Percentiles rank a stretch among this genome's conserved stretches.
Evolutionary conservation across 2,888 invertebrate species (phyloP).

Genomic region (Clunio marinus): DNA sequence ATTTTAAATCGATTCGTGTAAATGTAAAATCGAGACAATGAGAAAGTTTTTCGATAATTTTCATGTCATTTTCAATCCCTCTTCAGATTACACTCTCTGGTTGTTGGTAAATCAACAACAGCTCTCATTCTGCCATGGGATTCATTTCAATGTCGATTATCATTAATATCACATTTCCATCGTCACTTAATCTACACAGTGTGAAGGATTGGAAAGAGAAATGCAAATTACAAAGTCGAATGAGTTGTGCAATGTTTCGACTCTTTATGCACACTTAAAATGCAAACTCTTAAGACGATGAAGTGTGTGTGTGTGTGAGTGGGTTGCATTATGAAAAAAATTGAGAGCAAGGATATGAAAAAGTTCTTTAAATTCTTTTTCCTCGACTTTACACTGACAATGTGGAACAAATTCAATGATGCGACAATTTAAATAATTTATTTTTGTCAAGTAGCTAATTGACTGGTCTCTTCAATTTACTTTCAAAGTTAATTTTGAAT

Average conservation of each 20-base stretch:
- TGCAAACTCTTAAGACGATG: background rate
- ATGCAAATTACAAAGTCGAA: background rate
- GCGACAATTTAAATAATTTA: too few relatives aligned
- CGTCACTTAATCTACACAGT: constrained; percentile 14
- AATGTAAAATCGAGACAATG: background rate
- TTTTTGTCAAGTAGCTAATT: too few relatives aligned
- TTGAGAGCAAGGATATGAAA: constrained; percentile 6
- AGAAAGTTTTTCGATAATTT: background rate
- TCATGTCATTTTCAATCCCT: background rate
- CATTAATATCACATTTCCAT: constrained; percentile 24
- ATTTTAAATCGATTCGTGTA: background rate
- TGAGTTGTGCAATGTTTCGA: background rate
- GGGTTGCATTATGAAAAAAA: background rate
- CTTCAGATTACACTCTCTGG: background rate
- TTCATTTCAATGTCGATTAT: constrained; percentile 23
- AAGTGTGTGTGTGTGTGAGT: too few relatives aligned
- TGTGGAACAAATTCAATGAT: too few relatives aligned
- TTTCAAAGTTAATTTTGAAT: too few relatives aligned
- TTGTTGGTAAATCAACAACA: too few relatives aligned
- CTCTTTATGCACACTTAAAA: too few relatives aligned
- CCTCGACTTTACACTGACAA: too few relatives aligned
- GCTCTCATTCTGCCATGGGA: too few relatives aligned
- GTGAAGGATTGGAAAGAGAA: background rate
- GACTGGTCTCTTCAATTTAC: too few relatives aligned
- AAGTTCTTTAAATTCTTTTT: too few relatives aligned